Evolutionary conservation across 2,888 invertebrate species (phyloP), one percentile per base, ranked within the genome.

Genomic region (Leptothorax acervorum): DNA sequence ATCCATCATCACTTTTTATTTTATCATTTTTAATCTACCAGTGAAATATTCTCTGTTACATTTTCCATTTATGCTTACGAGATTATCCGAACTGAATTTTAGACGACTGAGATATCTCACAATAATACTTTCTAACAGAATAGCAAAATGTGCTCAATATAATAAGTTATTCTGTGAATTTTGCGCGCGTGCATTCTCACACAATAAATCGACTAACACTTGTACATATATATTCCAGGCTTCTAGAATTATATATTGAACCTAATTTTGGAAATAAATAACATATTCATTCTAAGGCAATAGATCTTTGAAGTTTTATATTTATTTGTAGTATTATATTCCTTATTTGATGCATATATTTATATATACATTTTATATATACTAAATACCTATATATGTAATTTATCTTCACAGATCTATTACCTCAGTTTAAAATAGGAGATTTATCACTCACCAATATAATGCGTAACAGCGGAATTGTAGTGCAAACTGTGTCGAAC

Each of bases 161-260:
- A 42, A 63, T n/a, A 63, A 63, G 12, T 1, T 42, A 18, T 62
- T 62, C 1, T 62, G 62, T 8, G 18, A 35, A 65, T 15, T 42
- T 23, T 23, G 9, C 39, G 12, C 12, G 2, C 15, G 15, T 42
- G 23, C 42, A 42, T 23, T 42, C 23, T 65, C 11, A 63, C 12
- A 35, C 9, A 65, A 42, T 65, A 42, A 42, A 65, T 65, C 23
- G 42, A 65, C 0, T 42, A 23, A 65, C 28, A 28, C 45, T 28
- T 45, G 28, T 1, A n/a, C 15, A 3, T 15, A 45, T 0, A 66
- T 15, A 45, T 42, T 42, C 4, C 6, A 6, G 5, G 8, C 2
- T 42, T 42, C 8, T 3, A 66, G 63, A 42, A 66, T 66, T 66
- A 45, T 66, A 66, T 45, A 45, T 66, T 66, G 15, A 66, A 66